phyloP scores from a whole-genome alignment of 2,113 vertebrate genomes.

The Isurus oxyrinchus region DNA sequence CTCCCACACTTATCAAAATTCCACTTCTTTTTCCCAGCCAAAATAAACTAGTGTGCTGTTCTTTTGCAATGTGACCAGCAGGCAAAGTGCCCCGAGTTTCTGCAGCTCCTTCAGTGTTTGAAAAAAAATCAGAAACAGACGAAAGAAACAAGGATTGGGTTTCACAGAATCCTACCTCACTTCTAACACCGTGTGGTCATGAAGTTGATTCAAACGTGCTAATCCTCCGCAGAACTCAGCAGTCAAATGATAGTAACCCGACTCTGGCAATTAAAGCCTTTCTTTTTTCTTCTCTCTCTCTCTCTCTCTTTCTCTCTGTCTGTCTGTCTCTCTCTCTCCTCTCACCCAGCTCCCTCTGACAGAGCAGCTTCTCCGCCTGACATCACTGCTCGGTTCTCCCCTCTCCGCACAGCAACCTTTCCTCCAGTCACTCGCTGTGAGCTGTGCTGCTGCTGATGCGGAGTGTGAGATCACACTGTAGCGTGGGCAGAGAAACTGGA shows the following conservation, averaged over 20 bases:
- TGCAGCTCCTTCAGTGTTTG: not conserved
- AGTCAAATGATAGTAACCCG: slow-evolving; percentile 29
- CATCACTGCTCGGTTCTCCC: not conserved
- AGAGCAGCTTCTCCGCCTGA: not conserved
- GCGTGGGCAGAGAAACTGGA: too few relatives aligned
- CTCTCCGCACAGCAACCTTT: not conserved
- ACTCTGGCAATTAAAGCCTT: slow-evolving; percentile 6
- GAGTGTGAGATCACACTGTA: not conserved
- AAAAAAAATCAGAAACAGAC: not conserved
- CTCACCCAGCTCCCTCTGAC: not conserved
- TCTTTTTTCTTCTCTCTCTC: not conserved
- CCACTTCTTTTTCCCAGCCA: not conserved
- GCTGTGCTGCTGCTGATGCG: not conserved
- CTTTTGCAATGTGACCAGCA: too few relatives aligned
- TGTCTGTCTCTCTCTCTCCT: not conserved
- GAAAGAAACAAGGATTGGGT: not conserved
- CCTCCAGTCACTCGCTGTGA: not conserved
- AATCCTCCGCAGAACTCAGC: slow-evolving; percentile 25
- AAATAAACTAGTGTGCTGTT: not conserved
- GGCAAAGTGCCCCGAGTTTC: not conserved
- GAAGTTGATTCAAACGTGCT: not conserved
- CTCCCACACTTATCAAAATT: not conserved
- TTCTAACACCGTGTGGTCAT: not conserved
- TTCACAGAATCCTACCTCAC: slow-evolving; percentile 30
- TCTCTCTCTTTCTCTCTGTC: too few relatives aligned